Conservation (phyloP, 2,888 invertebrate species). For the Patella depressa region DNA sequence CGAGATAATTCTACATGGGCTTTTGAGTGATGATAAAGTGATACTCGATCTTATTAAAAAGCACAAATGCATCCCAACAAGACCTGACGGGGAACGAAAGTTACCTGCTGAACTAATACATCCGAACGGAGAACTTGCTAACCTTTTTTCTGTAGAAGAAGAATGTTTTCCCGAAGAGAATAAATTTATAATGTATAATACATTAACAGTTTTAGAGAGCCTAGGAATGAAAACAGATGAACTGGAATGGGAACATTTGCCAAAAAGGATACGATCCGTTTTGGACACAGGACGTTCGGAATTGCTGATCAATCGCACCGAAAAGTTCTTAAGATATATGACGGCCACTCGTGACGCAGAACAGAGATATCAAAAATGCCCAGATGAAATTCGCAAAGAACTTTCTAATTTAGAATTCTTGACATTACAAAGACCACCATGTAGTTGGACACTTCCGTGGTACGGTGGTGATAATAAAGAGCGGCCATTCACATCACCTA, state of each 20-base stretch:
- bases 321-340: slow-evolving; percentile 17
- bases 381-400: not conserved
- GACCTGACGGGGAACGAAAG: slow-evolving; percentile 41
- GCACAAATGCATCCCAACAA: slow-evolving; percentile 47
- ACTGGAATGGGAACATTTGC: not conserved
- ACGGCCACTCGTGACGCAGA: slow-evolving; percentile 10
- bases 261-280: slow-evolving; percentile 13
- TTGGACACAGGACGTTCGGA: slow-evolving; percentile 41
- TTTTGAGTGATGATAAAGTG: slow-evolving; percentile 24
- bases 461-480: no score
- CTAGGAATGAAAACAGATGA: slow-evolving; percentile 17
- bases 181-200: not conserved
- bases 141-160: slow-evolving; percentile 47
- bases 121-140: slow-evolving; percentile 39
- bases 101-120: slow-evolving; percentile 50
- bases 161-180: slow-evolving; percentile 47
- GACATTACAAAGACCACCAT: slow-evolving; percentile 10
- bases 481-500: not conserved
- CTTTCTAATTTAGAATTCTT: slow-evolving; percentile 20
- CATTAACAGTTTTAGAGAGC: not conserved
- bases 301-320: slow-evolving; percentile 29
- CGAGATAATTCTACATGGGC: slow-evolving; percentile 40
- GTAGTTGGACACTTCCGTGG: not conserved
- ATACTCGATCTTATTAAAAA: slow-evolving; percentile 28
- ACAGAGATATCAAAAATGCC: slow-evolving; percentile 6